Evolutionary conservation across 2,888 invertebrate genomes (phyloP).

Genomic region (Alcis repandata): DNA sequence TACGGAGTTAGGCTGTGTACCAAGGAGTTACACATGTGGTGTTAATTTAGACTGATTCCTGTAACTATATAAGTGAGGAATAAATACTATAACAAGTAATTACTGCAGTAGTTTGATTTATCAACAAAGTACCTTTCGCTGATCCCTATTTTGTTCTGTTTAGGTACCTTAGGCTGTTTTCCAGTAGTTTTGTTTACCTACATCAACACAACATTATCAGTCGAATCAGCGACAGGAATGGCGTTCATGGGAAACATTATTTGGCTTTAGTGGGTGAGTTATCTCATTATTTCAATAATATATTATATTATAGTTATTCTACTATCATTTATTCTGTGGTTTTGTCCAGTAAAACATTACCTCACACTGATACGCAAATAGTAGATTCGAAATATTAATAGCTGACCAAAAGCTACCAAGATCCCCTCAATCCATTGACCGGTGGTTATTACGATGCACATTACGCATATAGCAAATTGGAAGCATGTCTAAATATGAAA

Average conservation of each 20-base stretch:
- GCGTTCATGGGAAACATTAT: not conserved
- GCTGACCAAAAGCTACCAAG: no score
- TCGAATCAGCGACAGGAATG: slow-evolving; percentile 1
- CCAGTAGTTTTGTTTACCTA: slow-evolving; percentile 4
- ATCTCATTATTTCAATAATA: not conserved
- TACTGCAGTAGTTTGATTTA: slow-evolving; percentile 21
- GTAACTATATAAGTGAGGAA: slow-evolving; percentile 26
- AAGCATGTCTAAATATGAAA: slow-evolving; percentile 25
- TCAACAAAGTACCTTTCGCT: not conserved
- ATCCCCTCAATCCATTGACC: not conserved
- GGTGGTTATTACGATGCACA: not conserved
- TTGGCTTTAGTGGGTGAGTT: not conserved
- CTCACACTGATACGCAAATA: not conserved
- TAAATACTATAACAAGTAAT: slow-evolving; percentile 27
- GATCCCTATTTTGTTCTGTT: not conserved
- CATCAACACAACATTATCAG: not conserved
- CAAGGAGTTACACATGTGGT: not conserved
- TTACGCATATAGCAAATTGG: slow-evolving; percentile 13
- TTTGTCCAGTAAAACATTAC: no score
- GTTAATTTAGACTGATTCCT: slow-evolving; percentile 25
- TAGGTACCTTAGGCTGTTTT: slow-evolving; percentile 4
- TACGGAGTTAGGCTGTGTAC: not conserved
- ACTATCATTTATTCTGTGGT: no score
- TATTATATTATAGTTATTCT: not conserved
- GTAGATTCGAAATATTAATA: not conserved